Percentiles rank a stretch among this genome's conserved stretches.
Conservation (phyloP, 2,888 invertebrate species). For the Macrosoma leucophasiata region DNA sequence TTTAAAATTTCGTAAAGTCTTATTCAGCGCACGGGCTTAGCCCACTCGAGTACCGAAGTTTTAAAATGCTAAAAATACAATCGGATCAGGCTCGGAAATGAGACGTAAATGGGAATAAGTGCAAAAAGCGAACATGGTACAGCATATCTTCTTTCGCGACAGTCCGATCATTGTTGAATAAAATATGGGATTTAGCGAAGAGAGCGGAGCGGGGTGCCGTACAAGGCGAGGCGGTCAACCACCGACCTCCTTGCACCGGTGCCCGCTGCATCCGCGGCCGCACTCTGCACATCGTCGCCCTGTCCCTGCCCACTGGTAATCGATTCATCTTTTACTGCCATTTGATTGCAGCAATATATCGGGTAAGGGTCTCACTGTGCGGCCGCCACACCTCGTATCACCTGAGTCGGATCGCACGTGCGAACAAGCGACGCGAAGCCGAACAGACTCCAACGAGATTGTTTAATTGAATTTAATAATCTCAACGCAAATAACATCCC, state of each 20-base stretch:
- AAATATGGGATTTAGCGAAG: conserved; percentile 54
- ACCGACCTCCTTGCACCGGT: no score
- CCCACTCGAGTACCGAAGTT: conserved; percentile 55
- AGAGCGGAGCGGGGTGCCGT: conserved; percentile 31
- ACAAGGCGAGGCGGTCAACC: conserved; percentile 27
- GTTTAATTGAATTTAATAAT: conserved; percentile 37
- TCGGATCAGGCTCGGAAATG: conserved; percentile 47
- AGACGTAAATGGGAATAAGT: conserved; percentile 63
- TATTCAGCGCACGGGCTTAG: conserved; percentile 47
- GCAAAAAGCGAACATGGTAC: conserved; percentile 48
- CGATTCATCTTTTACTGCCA: conserved; percentile 53
- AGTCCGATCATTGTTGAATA: conserved; percentile 56
- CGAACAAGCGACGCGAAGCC: conserved; percentile 17
- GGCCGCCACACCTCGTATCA: conserved; percentile 23
- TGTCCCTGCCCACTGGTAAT: no score
- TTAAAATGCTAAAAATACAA: conserved; percentile 69
- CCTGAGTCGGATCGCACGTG: conserved; percentile 22
- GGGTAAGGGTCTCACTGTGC: no score
- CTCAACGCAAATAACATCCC: conserved; percentile 30
- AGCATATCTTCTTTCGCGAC: conserved; percentile 54
- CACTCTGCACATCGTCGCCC: conserved; percentile 27
- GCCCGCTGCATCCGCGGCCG: conserved; percentile 14
- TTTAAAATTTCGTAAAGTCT: conserved; percentile 72
- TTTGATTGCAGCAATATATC: conserved; percentile 47
- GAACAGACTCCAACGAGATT: conserved; percentile 15